Evolutionary conservation across 2,113 vertebrate genomes (phyloP).

Genomic region (Tragelaphus imberbis): DNA sequence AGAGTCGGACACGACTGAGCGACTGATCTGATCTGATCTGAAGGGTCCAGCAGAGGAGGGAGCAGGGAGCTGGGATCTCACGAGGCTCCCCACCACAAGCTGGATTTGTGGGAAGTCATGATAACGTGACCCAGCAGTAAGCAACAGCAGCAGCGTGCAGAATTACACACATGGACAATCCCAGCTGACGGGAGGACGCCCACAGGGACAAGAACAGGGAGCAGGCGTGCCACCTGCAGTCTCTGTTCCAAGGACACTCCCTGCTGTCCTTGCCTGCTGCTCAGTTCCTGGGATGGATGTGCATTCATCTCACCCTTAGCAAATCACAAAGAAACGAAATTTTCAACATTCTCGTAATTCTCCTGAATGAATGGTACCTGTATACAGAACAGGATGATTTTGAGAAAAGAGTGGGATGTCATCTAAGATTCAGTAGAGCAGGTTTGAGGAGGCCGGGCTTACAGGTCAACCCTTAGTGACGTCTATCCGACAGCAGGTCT

Average conservation of each 20-base stretch:
- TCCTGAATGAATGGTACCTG: background rate
- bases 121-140: fast-evolving
- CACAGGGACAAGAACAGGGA: fast-evolving
- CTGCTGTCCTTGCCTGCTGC: fast-evolving
- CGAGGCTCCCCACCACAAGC: fast-evolving
- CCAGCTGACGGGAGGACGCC: fast-evolving
- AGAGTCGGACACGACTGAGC: no score
- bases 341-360: background rate
- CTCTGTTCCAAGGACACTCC: background rate
- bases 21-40: no score
- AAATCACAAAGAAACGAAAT: background rate
- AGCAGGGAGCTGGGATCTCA: fast-evolving
- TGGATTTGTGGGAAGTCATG: background rate
- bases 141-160: background rate
- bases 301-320: background rate
- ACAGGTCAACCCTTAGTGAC: fast-evolving
- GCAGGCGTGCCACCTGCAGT: fast-evolving
- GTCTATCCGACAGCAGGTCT: background rate
- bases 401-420: background rate
- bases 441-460: background rate
- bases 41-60: background rate
- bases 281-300: background rate
- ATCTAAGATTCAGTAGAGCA: background rate
- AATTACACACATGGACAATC: fast-evolving
- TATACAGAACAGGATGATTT: background rate